These are phyloP conservation scores for Serranus cabrilla DNA, from an alignment of 2,797 vertebrate species.

Conservation along the genomic window DNA sequence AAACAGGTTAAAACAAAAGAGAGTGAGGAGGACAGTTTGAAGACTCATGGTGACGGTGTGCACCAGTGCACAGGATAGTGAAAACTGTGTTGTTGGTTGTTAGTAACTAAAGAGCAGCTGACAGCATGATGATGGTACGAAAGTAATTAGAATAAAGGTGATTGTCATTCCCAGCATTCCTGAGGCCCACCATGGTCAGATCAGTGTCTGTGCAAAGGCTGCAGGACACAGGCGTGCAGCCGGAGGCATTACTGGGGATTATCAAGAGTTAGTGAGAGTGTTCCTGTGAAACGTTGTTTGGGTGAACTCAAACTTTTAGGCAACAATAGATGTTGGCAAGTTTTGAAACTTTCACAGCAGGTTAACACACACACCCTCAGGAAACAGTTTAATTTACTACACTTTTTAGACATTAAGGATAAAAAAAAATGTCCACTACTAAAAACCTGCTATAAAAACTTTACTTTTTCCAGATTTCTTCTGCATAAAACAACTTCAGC, in stretches of 20 bases:
- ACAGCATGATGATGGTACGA: conserved; percentile 50
- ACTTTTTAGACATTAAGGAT: too few relatives aligned
- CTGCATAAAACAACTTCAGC: too few relatives aligned
- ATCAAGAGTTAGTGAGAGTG: not conserved
- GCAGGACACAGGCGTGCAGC: not conserved
- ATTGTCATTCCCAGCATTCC: conserved; percentile 67
- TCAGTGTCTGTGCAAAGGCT: conserved; percentile 3
- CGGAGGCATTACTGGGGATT: not conserved
- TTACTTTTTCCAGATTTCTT: too few relatives aligned
- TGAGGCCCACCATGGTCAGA: conserved; percentile 15
- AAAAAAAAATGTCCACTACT: too few relatives aligned
- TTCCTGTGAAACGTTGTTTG: not conserved
- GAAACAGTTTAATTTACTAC: too few relatives aligned
- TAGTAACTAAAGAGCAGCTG: conserved; percentile 30
- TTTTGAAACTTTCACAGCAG: too few relatives aligned
- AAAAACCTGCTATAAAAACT: too few relatives aligned
- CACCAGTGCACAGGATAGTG: not conserved
- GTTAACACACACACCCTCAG: too few relatives aligned
- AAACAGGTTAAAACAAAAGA: conserved; percentile 20
- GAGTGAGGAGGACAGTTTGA: not conserved
- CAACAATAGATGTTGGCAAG: too few relatives aligned
- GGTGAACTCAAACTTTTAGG: too few relatives aligned
- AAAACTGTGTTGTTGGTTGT: not conserved
- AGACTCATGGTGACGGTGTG: conserved; percentile 52
- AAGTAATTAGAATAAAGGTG: conserved; percentile 76